phyloP scores from a whole-genome alignment of 2,797 vertebrate species.

The Hozukius guyotensis region DNA sequence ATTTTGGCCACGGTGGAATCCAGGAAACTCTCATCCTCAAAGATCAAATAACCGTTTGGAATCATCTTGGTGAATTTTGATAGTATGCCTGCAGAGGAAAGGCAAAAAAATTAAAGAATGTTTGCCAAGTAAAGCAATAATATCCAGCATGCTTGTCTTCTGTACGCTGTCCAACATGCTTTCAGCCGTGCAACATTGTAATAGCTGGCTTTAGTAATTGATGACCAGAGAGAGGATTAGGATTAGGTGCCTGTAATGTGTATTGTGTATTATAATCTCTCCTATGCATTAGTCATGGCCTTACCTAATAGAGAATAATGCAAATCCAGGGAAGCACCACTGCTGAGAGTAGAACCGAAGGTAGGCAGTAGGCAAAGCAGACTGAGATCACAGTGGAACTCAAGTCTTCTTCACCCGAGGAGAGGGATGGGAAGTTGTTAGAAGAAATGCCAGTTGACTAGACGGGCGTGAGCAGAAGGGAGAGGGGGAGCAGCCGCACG shows the following conservation, averaged over 20 bases:
- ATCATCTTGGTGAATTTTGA: constrained; percentile 89
- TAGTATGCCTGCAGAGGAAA: constrained; percentile 48
- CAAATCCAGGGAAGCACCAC: constrained; percentile 65
- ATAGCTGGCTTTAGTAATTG: constrained; percentile 46
- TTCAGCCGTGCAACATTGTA: constrained; percentile 11
- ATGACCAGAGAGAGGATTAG: constrained; percentile 55
- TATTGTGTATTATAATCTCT: constrained; percentile 51
- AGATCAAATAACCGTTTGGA: constrained; percentile 98
- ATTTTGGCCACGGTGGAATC: constrained; percentile 99
- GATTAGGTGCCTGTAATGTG: constrained; percentile 52
- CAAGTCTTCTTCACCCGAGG: constrained; percentile 73
- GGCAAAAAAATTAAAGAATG: background rate
- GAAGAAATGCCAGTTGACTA: constrained; percentile 77
- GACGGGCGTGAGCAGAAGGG: constrained; percentile 70
- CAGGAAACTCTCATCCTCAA: constrained; percentile 98
- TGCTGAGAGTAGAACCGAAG: constrained; percentile 52
- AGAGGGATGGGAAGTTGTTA: constrained; percentile 69
- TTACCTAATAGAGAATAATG: constrained; percentile 81
- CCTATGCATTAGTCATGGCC: constrained; percentile 64
- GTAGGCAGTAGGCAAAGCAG: constrained; percentile 72
- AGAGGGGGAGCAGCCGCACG: constrained; percentile 83
- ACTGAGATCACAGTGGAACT: constrained; percentile 66
- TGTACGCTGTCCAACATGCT: background rate
- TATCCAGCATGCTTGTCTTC: background rate
- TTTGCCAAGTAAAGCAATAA: background rate